Percentiles rank a stretch among this genome's conserved stretches.
Conservation (phyloP, 1,140 invertebrate species). For the Drosophila kepulauana region DNA sequence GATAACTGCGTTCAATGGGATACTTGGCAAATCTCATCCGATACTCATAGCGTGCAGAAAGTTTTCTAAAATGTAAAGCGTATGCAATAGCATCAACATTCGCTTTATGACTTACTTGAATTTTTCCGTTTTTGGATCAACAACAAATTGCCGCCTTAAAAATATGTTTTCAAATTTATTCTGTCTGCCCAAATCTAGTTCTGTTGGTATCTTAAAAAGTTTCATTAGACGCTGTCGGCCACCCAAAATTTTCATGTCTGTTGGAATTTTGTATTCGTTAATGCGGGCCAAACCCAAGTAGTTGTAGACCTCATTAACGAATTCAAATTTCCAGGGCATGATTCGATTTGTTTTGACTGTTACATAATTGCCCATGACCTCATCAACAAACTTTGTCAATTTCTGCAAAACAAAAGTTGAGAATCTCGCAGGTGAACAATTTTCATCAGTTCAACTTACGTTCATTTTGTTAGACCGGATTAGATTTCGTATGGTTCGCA, state of each 20-base stretch:
- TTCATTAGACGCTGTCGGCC: constrained; percentile 39
- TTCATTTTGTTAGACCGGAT: constrained; percentile 28
- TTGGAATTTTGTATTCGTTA: constrained; percentile 65
- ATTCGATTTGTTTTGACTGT: constrained; percentile 70
- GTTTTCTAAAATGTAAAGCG: constrained; percentile 38
- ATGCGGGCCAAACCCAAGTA: constrained; percentile 72
- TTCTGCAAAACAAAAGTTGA: constrained; percentile 41
- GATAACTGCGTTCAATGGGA: constrained; percentile 71
- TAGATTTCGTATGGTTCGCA: constrained; percentile 56
- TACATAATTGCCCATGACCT: constrained; percentile 74
- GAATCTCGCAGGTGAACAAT: not conserved
- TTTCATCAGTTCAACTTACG: constrained; percentile 20
- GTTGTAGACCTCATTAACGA: constrained; percentile 80
- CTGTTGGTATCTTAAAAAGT: constrained; percentile 42
- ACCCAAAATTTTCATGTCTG: constrained; percentile 35
- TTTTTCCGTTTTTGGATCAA: constrained; percentile 48
- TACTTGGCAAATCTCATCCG: constrained; percentile 68
- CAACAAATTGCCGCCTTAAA: too few relatives aligned
- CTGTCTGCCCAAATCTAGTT: not conserved
- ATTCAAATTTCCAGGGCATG: constrained; percentile 84
- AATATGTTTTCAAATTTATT: not conserved
- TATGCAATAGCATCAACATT: too few relatives aligned
- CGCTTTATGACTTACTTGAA: constrained; percentile 55
- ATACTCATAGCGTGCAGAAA: constrained; percentile 51
- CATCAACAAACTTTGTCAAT: constrained; percentile 60